Conservation (phyloP, 2,888 invertebrate genomes). For the Lissocephala sabroskyi region DNA sequence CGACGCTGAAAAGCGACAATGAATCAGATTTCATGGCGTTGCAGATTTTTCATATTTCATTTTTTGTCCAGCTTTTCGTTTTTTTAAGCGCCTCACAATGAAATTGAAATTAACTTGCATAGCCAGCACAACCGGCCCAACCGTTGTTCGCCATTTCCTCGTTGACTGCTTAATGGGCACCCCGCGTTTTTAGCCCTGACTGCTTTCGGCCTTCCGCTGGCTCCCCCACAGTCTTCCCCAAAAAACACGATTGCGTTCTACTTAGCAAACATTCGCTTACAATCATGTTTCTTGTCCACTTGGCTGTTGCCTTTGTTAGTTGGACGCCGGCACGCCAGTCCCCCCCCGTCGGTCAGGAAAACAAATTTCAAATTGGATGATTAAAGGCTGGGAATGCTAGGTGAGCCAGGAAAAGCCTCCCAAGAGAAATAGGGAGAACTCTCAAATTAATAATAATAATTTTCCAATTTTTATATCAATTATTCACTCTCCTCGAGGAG, state of each 20-base stretch:
- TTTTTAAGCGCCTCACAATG: slow-evolving; percentile 43
- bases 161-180: slow-evolving; percentile 15
- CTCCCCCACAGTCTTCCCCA: no score
- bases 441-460: no score
- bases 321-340: no score
- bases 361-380: no score
- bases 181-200: no score
- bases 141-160: slow-evolving; percentile 3
- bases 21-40: slow-evolving; percentile 65
- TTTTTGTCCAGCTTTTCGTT: slow-evolving; percentile 10
- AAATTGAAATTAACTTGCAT: slow-evolving; percentile 15
- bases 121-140: slow-evolving; percentile 35
- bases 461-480: no score
- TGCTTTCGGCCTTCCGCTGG: no score
- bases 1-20: slow-evolving; percentile 39
- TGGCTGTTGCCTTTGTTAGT: slow-evolving; percentile 18
- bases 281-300: slow-evolving; percentile 47
- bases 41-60: slow-evolving; percentile 40
- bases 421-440: no score
- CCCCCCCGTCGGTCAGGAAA: no score
- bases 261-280: slow-evolving; percentile 59
- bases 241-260: slow-evolving; percentile 44
- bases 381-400: no score
- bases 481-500: no score
- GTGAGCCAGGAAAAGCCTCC: no score